These are phyloP conservation scores for Jaculus jaculus DNA, from an alignment of 2,113 vertebrate genomes.

Conservation along the genomic window DNA sequence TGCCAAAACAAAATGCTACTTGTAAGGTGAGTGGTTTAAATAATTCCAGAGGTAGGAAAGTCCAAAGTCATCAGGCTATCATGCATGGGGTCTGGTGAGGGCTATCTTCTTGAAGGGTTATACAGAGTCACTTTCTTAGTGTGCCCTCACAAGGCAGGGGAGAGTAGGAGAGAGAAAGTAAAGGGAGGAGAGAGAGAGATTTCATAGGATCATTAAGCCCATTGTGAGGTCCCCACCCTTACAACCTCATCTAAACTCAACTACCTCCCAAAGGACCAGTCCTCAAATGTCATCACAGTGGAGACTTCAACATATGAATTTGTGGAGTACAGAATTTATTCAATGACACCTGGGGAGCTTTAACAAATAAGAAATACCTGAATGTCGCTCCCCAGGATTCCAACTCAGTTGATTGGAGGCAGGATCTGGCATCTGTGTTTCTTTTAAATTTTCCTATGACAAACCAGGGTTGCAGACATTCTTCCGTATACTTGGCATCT, in stretches of 20 bases:
- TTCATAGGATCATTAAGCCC: not conserved
- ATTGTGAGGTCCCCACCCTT: accelerated
- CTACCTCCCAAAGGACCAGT: not conserved
- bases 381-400: not conserved
- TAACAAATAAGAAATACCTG: not conserved
- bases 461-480: not conserved
- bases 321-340: not conserved
- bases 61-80: not conserved
- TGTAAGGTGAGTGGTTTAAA: not conserved
- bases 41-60: not conserved
- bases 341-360: not conserved
- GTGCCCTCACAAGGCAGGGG: not conserved
- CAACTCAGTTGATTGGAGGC: not conserved
- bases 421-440: not conserved
- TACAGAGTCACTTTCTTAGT: not conserved
- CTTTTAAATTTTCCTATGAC: not conserved
- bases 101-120: not conserved
- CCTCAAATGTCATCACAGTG: not conserved
- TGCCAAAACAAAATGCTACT: not conserved
- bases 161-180: not conserved
- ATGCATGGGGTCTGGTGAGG: not conserved
- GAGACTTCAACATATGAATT: not conserved
- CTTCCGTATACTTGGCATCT: not conserved
- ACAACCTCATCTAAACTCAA: not conserved
- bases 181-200: not conserved